These are phyloP conservation scores for Atta cephalotes DNA, from an alignment of 1,140 invertebrate species.

Conservation along the genomic window DNA sequence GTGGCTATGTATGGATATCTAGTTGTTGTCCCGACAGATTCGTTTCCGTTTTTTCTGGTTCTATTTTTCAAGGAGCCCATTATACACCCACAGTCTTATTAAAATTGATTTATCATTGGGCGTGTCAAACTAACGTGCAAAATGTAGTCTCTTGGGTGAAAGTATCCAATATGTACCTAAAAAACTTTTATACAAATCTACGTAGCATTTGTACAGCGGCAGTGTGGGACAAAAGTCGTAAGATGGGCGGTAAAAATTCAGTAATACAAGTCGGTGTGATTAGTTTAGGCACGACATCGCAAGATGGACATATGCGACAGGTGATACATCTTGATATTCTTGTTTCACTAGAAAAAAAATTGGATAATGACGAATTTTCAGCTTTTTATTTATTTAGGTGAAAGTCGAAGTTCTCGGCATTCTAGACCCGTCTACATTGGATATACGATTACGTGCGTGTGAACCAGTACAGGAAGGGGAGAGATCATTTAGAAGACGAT, in stretches of 20 bases:
- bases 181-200: conserved; percentile 92
- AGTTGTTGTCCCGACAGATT: conserved; percentile 93
- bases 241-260: conserved; percentile 89
- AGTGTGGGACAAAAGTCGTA: conserved; percentile 90
- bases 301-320: conserved; percentile 93
- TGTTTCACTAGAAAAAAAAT: not conserved
- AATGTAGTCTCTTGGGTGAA: conserved; percentile 96
- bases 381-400: conserved; percentile 83
- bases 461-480: conserved; percentile 92
- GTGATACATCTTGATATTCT: conserved; percentile 65
- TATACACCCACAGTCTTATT: conserved; percentile 93
- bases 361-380: conserved; percentile 20
- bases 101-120: conserved; percentile 96
- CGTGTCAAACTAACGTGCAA: conserved; percentile 94
- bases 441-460: conserved; percentile 92
- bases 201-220: conserved; percentile 92
- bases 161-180: conserved; percentile 91
- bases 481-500: conserved; percentile 91
- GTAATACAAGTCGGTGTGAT: conserved; percentile 92
- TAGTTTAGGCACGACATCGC: conserved; percentile 94
- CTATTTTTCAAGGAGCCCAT: conserved; percentile 93
- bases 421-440: conserved; percentile 91
- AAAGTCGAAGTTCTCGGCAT: conserved; percentile 96
- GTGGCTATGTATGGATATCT: conserved; percentile 96
- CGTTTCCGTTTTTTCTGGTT: conserved; percentile 94